A percentile compares a stretch with the other conserved stretches of the same genome.
These are phyloP conservation scores for Spilogale gracilis DNA, from an alignment of 2,113 vertebrate genomes.

Conservation along the genomic window DNA sequence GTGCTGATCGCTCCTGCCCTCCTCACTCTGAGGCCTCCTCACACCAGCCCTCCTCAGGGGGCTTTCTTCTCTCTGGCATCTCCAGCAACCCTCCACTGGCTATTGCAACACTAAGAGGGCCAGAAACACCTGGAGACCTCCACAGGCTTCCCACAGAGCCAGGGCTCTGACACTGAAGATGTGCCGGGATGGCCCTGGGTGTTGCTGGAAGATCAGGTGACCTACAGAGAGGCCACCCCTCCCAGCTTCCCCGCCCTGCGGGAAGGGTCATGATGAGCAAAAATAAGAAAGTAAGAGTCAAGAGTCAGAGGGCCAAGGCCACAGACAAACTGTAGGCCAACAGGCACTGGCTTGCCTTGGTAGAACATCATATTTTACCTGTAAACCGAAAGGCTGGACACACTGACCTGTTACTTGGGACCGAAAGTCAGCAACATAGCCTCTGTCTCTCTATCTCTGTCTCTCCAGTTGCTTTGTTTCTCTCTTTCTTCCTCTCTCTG, in stretches of 20 bases:
- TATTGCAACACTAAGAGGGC: background rate
- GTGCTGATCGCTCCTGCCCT: background rate
- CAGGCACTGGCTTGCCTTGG: background rate
- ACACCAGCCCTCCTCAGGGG: background rate
- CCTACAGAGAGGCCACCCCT: background rate
- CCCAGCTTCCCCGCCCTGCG: too few relatives aligned
- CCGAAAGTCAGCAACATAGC: background rate
- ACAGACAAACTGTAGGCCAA: fast-evolving
- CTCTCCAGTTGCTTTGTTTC: too few relatives aligned
- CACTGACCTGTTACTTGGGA: background rate
- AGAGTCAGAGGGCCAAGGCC: background rate
- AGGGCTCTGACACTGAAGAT: background rate
- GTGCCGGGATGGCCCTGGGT: background rate
- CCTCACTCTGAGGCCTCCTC: background rate
- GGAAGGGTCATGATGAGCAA: background rate
- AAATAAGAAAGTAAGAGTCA: background rate
- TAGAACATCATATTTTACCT: background rate
- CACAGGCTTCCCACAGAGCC: background rate
- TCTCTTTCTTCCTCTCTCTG: background rate
- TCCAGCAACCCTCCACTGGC: background rate
- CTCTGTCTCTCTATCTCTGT: background rate
- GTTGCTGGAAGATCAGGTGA: background rate
- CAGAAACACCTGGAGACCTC: background rate
- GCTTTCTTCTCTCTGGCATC: background rate
- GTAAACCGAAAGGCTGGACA: background rate